These are phyloP conservation scores for Notodonta dromedarius DNA, from an alignment of 2,888 invertebrate species.

Conservation along the genomic window DNA sequence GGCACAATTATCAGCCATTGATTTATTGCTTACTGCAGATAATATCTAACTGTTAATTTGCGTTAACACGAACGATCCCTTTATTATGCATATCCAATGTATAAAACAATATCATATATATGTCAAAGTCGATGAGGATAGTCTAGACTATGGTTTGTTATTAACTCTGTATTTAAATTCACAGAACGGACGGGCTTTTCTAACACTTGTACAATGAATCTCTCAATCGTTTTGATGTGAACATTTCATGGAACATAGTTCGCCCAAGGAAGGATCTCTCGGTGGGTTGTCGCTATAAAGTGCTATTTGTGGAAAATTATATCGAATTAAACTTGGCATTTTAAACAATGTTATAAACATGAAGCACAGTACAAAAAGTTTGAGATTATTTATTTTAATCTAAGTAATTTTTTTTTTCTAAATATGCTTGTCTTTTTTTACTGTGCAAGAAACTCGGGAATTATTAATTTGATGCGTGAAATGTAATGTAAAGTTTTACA, in stretches of 20 bases:
- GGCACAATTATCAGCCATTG: constrained; percentile 51
- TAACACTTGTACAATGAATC: constrained; percentile 3
- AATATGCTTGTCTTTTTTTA: too few relatives aligned
- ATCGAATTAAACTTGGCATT: background rate
- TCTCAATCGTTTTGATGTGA: constrained; percentile 1
- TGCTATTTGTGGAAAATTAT: constrained; percentile 3
- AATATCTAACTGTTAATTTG: constrained; percentile 32
- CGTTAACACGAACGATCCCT: constrained; percentile 21
- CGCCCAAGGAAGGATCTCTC: background rate
- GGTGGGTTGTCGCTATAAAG: background rate
- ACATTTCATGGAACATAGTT: constrained; percentile 2
- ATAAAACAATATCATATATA: too few relatives aligned
- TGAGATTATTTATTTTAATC: too few relatives aligned
- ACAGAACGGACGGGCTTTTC: constrained; percentile 13
- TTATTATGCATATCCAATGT: constrained; percentile 10
- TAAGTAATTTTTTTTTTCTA: too few relatives aligned
- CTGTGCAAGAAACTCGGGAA: too few relatives aligned
- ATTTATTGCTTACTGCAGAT: constrained; percentile 41
- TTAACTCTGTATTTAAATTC: background rate
- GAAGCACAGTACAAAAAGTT: too few relatives aligned
- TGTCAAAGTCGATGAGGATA: too few relatives aligned
- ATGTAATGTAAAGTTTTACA: too few relatives aligned
- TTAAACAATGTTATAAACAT: background rate
- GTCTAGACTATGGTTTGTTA: too few relatives aligned
- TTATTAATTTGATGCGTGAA: too few relatives aligned